phyloP scores from a whole-genome alignment of 1,140 invertebrate species.

The Drepana arcuata region DNA sequence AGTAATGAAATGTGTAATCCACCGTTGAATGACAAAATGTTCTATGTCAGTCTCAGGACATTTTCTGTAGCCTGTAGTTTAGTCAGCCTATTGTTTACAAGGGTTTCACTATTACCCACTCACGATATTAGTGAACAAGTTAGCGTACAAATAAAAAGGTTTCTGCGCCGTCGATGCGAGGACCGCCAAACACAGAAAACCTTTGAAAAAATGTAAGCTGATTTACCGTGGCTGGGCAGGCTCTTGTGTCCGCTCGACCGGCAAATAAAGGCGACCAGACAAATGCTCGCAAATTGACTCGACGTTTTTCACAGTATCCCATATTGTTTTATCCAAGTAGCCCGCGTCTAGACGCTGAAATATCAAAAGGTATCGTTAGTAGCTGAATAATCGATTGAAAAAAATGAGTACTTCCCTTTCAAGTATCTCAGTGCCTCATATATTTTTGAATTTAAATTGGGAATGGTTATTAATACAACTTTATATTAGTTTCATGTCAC shows the following conservation, averaged over 20 bases:
- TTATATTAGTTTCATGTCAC: too few relatives aligned
- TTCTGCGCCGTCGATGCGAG: conserved; percentile 51
- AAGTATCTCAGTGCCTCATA: too few relatives aligned
- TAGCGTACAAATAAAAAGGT: conserved; percentile 33
- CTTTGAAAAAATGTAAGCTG: conserved; percentile 66
- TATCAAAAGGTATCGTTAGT: conserved; percentile 11
- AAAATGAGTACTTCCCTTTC: too few relatives aligned
- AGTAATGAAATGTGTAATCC: too few relatives aligned
- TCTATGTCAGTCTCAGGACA: too few relatives aligned
- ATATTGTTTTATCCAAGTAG: conserved; percentile 47
- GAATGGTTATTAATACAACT: too few relatives aligned
- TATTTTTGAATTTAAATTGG: too few relatives aligned
- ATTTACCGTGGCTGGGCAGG: conserved; percentile 52
- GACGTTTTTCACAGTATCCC: conserved; percentile 59
- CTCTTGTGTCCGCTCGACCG: conserved; percentile 46
- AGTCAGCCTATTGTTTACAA: too few relatives aligned
- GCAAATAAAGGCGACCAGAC: conserved; percentile 66
- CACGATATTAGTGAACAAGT: conserved; percentile 30
- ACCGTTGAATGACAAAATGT: too few relatives aligned
- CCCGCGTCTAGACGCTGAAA: conserved; percentile 17
- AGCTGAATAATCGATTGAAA: too few relatives aligned
- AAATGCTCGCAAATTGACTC: conserved; percentile 67
- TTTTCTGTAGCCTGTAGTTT: too few relatives aligned
- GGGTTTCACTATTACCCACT: conserved; percentile 15
- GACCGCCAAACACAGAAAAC: conserved; percentile 57